A percentile compares a stretch with the other conserved stretches of the same genome.
Conservation (phyloP, 2,113 vertebrate species). For the Bos indicus region DNA sequence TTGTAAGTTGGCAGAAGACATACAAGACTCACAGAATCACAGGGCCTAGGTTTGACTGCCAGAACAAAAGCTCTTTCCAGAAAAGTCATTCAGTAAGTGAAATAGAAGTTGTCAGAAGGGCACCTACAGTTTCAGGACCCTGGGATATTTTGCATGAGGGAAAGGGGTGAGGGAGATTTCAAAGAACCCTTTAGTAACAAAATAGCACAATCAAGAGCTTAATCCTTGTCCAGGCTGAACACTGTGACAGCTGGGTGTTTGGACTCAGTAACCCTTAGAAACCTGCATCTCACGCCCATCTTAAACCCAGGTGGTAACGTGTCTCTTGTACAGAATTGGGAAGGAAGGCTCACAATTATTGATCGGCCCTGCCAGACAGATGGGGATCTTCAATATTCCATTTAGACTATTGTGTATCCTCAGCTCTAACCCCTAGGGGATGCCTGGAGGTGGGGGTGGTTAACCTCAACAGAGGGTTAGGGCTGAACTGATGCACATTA, state of each 20-base stretch:
- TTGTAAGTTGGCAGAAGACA: background rate
- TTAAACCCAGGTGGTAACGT: constrained; percentile 36
- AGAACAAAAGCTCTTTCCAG: constrained; percentile 46
- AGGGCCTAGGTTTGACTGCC: background rate
- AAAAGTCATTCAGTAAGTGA: background rate
- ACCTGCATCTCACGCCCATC: background rate
- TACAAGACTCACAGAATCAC: background rate
- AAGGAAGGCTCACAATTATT: constrained; percentile 48
- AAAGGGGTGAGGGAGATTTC: background rate
- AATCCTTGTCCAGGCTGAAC: constrained; percentile 45
- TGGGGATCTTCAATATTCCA: constrained; percentile 69
- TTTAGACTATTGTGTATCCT: constrained; percentile 52
- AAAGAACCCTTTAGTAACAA: constrained; percentile 40
- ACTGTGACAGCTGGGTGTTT: constrained; percentile 55
- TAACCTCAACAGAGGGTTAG: constrained; percentile 51
- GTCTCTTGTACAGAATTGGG: background rate
- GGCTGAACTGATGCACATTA: constrained; percentile 58
- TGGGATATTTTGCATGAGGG: constrained; percentile 12
- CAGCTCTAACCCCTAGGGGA: background rate
- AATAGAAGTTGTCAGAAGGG: background rate
- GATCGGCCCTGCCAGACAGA: constrained; percentile 62
- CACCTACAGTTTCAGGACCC: constrained; percentile 39
- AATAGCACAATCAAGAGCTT: constrained; percentile 52
- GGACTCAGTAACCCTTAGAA: constrained; percentile 35
- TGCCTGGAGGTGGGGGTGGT: background rate